Conservation (phyloP, 2,888 invertebrate genomes). For the Rotaria sp. region DNA sequence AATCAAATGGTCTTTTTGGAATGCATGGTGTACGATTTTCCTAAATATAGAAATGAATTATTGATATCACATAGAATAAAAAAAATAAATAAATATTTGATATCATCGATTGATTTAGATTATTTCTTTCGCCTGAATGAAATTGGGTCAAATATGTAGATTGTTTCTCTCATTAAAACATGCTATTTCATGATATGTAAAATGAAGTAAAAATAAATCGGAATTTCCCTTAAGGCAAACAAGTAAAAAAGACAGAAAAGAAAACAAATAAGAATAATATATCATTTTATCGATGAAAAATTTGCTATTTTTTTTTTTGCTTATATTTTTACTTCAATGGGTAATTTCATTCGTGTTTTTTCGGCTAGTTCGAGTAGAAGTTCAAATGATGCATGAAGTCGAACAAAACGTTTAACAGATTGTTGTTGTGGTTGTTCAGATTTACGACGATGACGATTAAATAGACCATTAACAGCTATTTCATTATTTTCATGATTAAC, state of each 20-base stretch:
- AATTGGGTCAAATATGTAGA: neutral
- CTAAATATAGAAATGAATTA: neutral
- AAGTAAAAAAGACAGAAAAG: neutral
- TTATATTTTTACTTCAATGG: conserved; percentile 67
- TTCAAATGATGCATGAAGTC: conserved; percentile 76
- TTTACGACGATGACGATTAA: neutral
- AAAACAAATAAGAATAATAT: neutral
- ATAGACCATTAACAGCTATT: neutral
- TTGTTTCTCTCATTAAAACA: neutral
- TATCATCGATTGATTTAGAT: neutral
- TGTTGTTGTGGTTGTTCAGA: neutral
- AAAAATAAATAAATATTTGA: neutral
- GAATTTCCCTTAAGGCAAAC: neutral
- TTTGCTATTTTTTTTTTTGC: neutral
- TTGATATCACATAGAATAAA: neutral
- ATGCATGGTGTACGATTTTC: conserved; percentile 5
- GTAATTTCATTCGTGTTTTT: conserved; percentile 81
- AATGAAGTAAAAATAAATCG: neutral
- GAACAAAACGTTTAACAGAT: conserved; percentile 62
- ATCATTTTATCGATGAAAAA: neutral
- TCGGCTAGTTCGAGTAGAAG: conserved; percentile 80
- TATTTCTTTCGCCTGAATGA: neutral
- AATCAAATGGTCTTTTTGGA: neutral
- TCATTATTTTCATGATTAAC: neutral
- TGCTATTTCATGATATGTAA: neutral